Evolutionary conservation across 2,888 invertebrate species (phyloP).

Genomic region (Eristalis intricaria): DNA sequence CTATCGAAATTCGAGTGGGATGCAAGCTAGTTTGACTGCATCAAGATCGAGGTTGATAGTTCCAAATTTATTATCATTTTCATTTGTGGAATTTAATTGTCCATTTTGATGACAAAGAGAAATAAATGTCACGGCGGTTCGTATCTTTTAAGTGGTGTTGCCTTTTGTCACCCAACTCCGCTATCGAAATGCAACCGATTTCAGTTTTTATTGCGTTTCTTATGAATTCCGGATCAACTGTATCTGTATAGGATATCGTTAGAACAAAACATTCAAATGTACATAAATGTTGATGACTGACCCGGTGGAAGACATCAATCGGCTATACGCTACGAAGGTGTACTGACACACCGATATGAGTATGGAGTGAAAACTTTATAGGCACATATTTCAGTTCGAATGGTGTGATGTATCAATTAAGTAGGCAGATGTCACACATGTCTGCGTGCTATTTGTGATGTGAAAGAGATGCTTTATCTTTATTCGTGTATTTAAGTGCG

Average conservation of each 20-base stretch:
- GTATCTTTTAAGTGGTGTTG: slow-evolving; percentile 67
- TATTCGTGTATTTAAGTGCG: slow-evolving; percentile 39
- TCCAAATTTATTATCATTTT: slow-evolving; percentile 45
- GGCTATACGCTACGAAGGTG: neutral
- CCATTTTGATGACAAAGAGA: slow-evolving; percentile 26
- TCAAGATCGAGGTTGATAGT: neutral
- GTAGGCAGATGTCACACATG: slow-evolving; percentile 29
- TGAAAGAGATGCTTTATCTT: slow-evolving; percentile 41
- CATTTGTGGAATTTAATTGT: slow-evolving; percentile 43
- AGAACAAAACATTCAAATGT: slow-evolving; percentile 60
- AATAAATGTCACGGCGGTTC: slow-evolving; percentile 54
- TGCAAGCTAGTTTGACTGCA: neutral
- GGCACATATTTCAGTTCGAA: slow-evolving; percentile 7
- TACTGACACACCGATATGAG: neutral
- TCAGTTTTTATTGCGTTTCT: slow-evolving; percentile 55
- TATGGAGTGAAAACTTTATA: slow-evolving; percentile 34
- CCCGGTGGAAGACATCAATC: neutral
- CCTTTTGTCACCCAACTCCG: slow-evolving; percentile 61
- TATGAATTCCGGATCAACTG: slow-evolving; percentile 43
- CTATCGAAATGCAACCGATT: slow-evolving; percentile 43
- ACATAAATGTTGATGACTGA: slow-evolving; percentile 28
- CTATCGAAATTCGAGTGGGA: slow-evolving; percentile 13
- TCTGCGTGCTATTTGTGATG: neutral
- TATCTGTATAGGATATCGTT: slow-evolving; percentile 30
- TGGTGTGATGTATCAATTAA: slow-evolving; percentile 28